A percentile compares a stretch with the other conserved stretches of the same genome.
phyloP scores from a whole-genome alignment of 2,888 invertebrate species.

The Athetis lepigone region DNA sequence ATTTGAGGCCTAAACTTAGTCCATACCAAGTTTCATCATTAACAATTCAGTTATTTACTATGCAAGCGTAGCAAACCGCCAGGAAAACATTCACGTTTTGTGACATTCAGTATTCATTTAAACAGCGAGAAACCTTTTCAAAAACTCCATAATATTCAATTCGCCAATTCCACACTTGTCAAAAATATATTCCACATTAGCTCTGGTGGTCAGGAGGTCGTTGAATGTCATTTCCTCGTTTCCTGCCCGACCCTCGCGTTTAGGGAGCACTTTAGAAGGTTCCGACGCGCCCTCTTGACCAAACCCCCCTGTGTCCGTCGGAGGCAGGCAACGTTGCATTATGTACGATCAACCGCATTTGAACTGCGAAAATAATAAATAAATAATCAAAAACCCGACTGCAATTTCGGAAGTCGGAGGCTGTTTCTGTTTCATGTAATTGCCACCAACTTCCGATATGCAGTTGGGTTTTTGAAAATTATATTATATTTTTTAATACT shows the following conservation, averaged over 20 bases:
- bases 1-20: too few species aligned
- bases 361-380: slow-evolving; percentile 10
- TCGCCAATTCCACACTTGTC: slow-evolving; percentile 18
- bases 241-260: slow-evolving; percentile 51
- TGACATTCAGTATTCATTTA: too few species aligned
- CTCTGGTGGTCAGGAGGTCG: slow-evolving; percentile 14
- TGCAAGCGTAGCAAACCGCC: too few species aligned
- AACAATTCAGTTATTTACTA: too few species aligned
- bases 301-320: slow-evolving; percentile 37
- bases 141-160: slow-evolving; percentile 3
- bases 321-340: slow-evolving; percentile 26
- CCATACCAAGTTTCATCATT: too few species aligned
- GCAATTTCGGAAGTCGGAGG: too few species aligned
- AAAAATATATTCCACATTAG: slow-evolving; percentile 32
- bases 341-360: not conserved
- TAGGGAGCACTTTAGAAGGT: slow-evolving; percentile 54
- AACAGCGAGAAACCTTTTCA: not conserved
- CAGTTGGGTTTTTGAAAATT: too few species aligned
- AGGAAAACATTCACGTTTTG: too few species aligned
- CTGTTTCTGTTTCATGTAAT: too few species aligned
- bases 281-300: slow-evolving; percentile 59
- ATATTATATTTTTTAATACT: too few species aligned
- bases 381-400: too few species aligned
- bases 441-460: too few species aligned
- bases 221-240: slow-evolving; percentile 45